A percentile compares a stretch with the other conserved stretches of the same genome.
Conservation (phyloP, 2,888 invertebrate genomes). For the Himalopsyche tibetana region DNA sequence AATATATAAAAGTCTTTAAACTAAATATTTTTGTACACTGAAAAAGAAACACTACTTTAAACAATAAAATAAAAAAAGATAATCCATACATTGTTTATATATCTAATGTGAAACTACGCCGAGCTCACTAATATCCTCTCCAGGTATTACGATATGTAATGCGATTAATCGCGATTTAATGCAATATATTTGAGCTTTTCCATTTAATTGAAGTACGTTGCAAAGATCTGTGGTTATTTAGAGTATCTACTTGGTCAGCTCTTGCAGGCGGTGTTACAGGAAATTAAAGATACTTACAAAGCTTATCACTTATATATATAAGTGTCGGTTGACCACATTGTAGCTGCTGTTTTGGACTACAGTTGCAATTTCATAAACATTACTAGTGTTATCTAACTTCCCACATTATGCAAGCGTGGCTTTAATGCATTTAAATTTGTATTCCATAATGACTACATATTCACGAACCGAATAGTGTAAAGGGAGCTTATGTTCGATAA, state of each 20-base stretch:
- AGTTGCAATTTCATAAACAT: slow-evolving; percentile 38
- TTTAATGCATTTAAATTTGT: slow-evolving; percentile 30
- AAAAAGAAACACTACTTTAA: no score
- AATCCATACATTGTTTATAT: no score
- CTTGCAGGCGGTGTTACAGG: slow-evolving; percentile 52
- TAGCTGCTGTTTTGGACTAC: slow-evolving; percentile 6
- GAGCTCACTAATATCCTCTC: no score
- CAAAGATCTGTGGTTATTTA: neutral
- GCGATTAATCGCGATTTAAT: no score
- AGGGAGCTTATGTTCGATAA: neutral
- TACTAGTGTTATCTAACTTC: slow-evolving; percentile 43
- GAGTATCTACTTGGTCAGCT: slow-evolving; percentile 46
- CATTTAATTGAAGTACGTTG: neutral
- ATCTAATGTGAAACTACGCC: no score
- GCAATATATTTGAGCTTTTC: neutral
- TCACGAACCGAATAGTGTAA: neutral
- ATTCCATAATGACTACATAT: neutral
- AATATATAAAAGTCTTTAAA: no score
- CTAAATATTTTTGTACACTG: no score
- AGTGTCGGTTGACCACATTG: neutral
- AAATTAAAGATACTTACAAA: slow-evolving; percentile 60
- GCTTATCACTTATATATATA: slow-evolving; percentile 16
- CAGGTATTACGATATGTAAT: no score
- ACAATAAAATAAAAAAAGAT: no score
- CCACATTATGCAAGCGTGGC: slow-evolving; percentile 12